Percentiles rank a stretch among this genome's conserved stretches.
Conservation (phyloP, 2,797 vertebrate genomes). For the Furcifer pardalis region DNA sequence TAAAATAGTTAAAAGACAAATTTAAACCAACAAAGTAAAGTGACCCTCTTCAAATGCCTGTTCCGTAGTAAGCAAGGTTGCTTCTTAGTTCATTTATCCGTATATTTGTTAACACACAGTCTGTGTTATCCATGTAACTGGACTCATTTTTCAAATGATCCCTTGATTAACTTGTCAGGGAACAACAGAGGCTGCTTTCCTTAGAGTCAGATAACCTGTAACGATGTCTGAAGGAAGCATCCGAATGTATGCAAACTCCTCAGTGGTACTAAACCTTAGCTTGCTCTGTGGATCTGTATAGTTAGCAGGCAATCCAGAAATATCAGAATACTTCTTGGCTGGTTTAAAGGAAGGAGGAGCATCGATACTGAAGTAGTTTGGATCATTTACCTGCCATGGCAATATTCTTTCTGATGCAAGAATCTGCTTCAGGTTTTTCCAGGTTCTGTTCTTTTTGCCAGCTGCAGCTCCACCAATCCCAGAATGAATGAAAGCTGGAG, state of each 20-base stretch:
- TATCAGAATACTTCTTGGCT: slow-evolving; percentile 96
- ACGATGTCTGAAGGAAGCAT: slow-evolving; percentile 94
- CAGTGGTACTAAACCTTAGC: slow-evolving; percentile 90
- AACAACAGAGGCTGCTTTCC: slow-evolving; percentile 94
- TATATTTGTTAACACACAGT: no score
- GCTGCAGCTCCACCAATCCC: slow-evolving; percentile 95
- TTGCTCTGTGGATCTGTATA: slow-evolving; percentile 99
- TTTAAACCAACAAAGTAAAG: no score
- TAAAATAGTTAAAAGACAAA: no score
- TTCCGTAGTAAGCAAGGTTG: no score
- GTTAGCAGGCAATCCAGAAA: slow-evolving; percentile 94
- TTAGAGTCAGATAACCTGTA: slow-evolving; percentile 90
- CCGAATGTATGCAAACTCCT: slow-evolving; percentile 96
- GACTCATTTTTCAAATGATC: no score
- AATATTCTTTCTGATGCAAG: slow-evolving; percentile 91
- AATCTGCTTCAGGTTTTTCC: slow-evolving; percentile 99
- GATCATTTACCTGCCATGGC: slow-evolving; percentile 95
- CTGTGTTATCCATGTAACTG: no score
- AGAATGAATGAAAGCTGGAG: slow-evolving; percentile 91
- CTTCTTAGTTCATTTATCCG: no score
- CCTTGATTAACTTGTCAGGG: slow-evolving; percentile 76
- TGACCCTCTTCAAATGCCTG: no score
- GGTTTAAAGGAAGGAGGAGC: slow-evolving; percentile 94
- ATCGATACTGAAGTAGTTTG: slow-evolving; percentile 95
- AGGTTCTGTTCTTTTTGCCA: slow-evolving; percentile 97